Evolutionary conservation across 2,888 invertebrate species (phyloP).

Genomic region (Archaeoteleia sp.): DNA sequence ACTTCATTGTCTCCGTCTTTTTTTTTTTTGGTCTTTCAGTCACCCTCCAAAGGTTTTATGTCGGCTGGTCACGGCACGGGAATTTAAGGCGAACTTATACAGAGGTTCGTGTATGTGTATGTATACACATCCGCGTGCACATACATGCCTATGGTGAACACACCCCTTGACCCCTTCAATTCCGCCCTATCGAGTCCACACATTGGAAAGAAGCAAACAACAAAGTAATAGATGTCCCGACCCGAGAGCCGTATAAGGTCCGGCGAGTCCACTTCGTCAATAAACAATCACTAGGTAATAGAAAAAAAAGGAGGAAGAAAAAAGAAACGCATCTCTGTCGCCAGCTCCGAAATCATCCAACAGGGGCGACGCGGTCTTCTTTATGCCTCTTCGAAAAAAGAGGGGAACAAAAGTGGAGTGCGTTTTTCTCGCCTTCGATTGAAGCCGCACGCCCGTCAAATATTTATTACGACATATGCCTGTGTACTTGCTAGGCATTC

Average conservation of each 20-base stretch:
- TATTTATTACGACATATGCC: constrained; percentile 70
- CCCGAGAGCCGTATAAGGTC: constrained; percentile 52
- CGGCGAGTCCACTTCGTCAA: constrained; percentile 73
- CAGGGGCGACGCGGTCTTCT: constrained; percentile 28
- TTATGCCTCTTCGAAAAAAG: constrained; percentile 16
- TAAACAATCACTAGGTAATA: constrained; percentile 74
- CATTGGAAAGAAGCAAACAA: constrained; percentile 62
- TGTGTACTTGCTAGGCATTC: constrained; percentile 41
- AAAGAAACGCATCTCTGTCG: not conserved
- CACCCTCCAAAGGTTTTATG: constrained; percentile 53
- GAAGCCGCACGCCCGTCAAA: constrained; percentile 63
- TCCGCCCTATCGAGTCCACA: constrained; percentile 14
- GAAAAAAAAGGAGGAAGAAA: constrained; percentile 59
- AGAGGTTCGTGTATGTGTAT: constrained; percentile 18
- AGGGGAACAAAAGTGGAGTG: constrained; percentile 20
- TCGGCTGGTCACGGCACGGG: constrained; percentile 56
- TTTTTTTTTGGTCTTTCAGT: constrained; percentile 17
- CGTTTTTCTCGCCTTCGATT: constrained; percentile 46
- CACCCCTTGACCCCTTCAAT: constrained; percentile 8
- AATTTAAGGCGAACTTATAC: constrained; percentile 44
- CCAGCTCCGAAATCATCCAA: constrained; percentile 9
- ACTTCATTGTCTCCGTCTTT: constrained; percentile 19
- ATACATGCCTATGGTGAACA: constrained; percentile 22
- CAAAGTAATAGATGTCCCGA: constrained; percentile 74
- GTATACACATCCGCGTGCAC: constrained; percentile 9